Evolutionary conservation across 2,888 invertebrate genomes (phyloP).

Genomic region (Stegana nigrithorax): DNA sequence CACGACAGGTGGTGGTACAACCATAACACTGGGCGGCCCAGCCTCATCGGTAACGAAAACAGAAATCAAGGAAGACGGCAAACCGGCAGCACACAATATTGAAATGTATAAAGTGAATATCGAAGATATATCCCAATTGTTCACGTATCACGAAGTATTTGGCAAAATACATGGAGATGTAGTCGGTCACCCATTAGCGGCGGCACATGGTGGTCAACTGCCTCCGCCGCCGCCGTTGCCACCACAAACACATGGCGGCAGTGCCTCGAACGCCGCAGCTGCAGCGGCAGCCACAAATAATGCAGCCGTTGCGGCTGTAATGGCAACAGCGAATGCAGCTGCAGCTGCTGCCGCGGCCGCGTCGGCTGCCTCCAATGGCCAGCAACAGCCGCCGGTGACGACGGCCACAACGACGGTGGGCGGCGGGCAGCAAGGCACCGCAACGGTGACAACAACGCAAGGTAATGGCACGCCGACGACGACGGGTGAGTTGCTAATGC

Average conservation of each 20-base stretch:
- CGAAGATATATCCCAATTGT: constrained; percentile 84
- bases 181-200: constrained; percentile 69
- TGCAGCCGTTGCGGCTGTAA: constrained; percentile 54
- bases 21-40: constrained; percentile 57
- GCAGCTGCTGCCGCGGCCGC: constrained; percentile 51
- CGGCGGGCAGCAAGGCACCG: constrained; percentile 38
- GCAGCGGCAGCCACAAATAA: constrained; percentile 56
- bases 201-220: constrained; percentile 68
- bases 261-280: constrained; percentile 51
- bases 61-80: constrained; percentile 63
- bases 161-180: constrained; percentile 73
- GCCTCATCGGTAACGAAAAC: constrained; percentile 45
- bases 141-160: constrained; percentile 89
- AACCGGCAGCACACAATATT: constrained; percentile 70
- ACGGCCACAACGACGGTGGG: constrained; percentile 40
- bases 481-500: constrained; percentile 64
- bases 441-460: constrained; percentile 25
- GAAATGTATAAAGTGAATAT: constrained; percentile 85
- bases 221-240: constrained; percentile 51
- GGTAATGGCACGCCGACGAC: constrained; percentile 40
- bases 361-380: constrained; percentile 40
- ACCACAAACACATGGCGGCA: constrained; percentile 45
- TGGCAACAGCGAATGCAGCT: constrained; percentile 54
- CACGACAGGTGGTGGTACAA: constrained; percentile 64
- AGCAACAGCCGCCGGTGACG: constrained; percentile 41